phyloP scores from a whole-genome alignment of 2,888 invertebrate species.

The Trisateles emortualis region DNA sequence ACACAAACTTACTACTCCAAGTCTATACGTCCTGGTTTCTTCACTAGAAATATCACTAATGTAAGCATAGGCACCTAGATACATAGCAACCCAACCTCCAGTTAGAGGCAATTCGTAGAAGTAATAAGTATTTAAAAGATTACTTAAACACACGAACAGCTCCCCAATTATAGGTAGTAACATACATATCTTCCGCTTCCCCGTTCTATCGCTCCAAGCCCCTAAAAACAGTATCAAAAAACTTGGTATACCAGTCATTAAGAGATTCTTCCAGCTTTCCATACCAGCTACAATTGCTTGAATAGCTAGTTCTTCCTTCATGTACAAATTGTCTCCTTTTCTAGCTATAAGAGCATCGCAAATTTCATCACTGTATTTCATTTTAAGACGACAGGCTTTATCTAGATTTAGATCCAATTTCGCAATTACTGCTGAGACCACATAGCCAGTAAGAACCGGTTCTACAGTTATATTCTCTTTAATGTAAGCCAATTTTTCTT shows the following conservation, averaged over 20 bases:
- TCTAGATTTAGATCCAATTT: conserved; percentile 10
- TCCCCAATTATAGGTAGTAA: not conserved
- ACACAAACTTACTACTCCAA: conserved; percentile 65
- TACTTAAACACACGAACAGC: not conserved
- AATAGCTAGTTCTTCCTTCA: conserved; percentile 82
- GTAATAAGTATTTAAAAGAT: not conserved
- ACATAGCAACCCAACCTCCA: not conserved
- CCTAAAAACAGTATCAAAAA: not conserved
- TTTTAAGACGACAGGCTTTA: conserved; percentile 21
- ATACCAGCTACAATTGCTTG: conserved; percentile 89
- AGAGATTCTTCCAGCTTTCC: conserved; percentile 91
- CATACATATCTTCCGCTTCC: not conserved
- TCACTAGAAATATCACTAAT: conserved; percentile 74
- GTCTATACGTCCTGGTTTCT: conserved; percentile 74
- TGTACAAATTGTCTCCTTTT: conserved; percentile 85
- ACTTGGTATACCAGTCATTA: conserved; percentile 30
- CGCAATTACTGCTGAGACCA: not conserved
- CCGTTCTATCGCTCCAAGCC: not conserved
- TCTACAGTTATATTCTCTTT: conserved; percentile 11
- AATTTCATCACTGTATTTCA: not conserved
- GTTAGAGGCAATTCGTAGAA: not conserved
- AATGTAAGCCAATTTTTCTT: not conserved
- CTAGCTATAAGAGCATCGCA: conserved; percentile 56
- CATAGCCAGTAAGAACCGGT: not conserved
- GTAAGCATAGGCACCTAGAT: conserved; percentile 79